These are phyloP conservation scores for Arctopsyche grandis DNA, from an alignment of 1,140 invertebrate species.

Conservation along the genomic window DNA sequence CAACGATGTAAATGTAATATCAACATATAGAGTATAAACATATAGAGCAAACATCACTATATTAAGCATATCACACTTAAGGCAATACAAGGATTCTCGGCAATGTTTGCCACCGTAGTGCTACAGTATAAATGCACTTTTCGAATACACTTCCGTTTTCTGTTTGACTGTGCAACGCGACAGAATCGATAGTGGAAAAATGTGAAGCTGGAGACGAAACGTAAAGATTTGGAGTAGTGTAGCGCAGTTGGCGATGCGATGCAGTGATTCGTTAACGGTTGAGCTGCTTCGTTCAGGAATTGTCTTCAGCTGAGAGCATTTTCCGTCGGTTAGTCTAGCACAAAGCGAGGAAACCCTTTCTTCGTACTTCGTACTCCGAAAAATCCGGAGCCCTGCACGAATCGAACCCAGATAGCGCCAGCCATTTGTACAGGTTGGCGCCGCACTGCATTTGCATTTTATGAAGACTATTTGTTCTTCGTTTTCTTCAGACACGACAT, in stretches of 20 bases:
- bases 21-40: no score
- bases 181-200: no score
- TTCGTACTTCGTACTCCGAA: no score
- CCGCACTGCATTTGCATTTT: constrained; percentile 24
- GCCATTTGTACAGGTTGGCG: constrained; percentile 1
- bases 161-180: no score
- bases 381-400: background rate
- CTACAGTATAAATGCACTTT: no score
- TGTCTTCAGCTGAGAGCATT: constrained; percentile 35
- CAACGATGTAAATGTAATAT: no score
- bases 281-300: constrained; percentile 20
- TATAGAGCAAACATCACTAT: no score
- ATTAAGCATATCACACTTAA: no score
- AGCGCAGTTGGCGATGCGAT: no score
- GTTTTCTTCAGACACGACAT: constrained; percentile 14
- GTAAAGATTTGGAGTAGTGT: background rate
- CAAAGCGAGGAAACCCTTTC: background rate
- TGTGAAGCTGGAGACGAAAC: background rate
- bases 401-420: constrained; percentile 25
- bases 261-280: constrained; percentile 35
- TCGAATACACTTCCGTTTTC: no score
- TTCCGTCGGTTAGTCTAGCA: constrained; percentile 25
- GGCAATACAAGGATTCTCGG: no score
- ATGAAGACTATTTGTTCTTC: constrained; percentile 41
- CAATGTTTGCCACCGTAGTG: no score